phyloP scores from a whole-genome alignment of 2,888 invertebrate genomes.

The Smittia aterrima region DNA sequence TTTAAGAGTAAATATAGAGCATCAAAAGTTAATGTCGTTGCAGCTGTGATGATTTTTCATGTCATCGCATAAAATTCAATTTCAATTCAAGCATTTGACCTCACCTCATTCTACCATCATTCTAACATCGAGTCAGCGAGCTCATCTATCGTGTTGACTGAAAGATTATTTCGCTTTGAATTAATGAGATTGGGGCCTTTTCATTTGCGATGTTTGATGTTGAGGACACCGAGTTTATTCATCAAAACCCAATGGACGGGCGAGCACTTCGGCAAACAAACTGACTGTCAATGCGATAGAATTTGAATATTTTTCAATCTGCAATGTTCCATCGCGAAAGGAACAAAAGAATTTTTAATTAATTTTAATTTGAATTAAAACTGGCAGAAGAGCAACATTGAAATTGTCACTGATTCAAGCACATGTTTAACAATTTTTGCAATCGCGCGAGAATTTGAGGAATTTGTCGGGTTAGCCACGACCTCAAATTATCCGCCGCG shows the following conservation, averaged over 20 bases:
- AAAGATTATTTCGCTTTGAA: conserved; percentile 16
- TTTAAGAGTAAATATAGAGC: neutral
- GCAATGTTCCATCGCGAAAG: neutral
- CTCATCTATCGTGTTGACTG: conserved; percentile 1
- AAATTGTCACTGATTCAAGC: neutral
- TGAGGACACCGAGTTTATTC: conserved; percentile 15
- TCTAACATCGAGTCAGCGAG: neutral
- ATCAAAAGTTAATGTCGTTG: neutral
- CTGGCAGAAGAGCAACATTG: conserved; percentile 13
- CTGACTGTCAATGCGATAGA: neutral
- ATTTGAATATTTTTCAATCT: neutral
- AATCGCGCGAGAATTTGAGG: neutral
- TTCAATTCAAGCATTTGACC: conserved; percentile 28
- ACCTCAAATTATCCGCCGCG: neutral
- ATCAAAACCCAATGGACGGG: neutral
- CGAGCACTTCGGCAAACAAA: neutral
- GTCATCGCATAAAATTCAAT: conserved; percentile 7
- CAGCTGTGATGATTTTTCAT: neutral
- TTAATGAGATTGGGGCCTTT: conserved; percentile 26
- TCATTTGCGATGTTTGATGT: neutral
- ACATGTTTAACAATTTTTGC: neutral
- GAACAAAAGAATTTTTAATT: conserved; percentile 29
- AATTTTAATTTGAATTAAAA: conserved; percentile 1
- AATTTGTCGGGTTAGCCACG: neutral
- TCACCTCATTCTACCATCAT: conserved; percentile 6